Evolutionary conservation across 2,113 vertebrate species (phyloP).

Genomic region (Aegypius monachus): DNA sequence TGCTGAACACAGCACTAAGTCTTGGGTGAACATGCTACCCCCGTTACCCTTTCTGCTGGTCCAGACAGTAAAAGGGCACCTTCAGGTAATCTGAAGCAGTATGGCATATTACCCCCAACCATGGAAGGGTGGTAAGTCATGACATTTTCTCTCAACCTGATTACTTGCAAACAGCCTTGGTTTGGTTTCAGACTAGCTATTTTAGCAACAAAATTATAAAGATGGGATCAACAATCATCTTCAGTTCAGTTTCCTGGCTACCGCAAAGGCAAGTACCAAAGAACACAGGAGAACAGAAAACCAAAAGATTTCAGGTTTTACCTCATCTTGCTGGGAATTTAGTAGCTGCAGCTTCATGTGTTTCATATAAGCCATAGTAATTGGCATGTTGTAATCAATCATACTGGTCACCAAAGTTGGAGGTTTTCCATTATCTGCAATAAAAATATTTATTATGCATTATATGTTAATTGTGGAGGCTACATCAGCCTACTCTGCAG

Average conservation of each 20-base stretch:
- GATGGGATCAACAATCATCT: background rate
- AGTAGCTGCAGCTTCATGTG: slow-evolving; percentile 84
- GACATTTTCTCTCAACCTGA: background rate
- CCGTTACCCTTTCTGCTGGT: background rate
- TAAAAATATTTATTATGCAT: slow-evolving; percentile 14
- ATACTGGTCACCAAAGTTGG: slow-evolving; percentile 84
- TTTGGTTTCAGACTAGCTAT: background rate
- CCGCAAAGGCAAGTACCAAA: background rate
- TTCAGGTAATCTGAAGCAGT: background rate
- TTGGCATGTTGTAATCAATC: slow-evolving; percentile 88
- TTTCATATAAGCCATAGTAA: slow-evolving; percentile 88
- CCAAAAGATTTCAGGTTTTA: slow-evolving; percentile 39
- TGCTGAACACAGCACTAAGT: background rate
- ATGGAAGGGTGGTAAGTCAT: background rate
- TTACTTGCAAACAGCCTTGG: background rate
- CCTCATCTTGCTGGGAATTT: slow-evolving; percentile 84
- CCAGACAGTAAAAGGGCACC: background rate
- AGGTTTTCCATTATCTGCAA: slow-evolving; percentile 84
- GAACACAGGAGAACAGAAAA: background rate
- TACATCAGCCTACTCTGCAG: background rate
- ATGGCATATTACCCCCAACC: background rate
- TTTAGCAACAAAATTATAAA: background rate
- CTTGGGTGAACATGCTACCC: accelerated
- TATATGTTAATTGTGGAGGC: background rate
- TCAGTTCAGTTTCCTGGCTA: background rate